Evolutionary conservation across 2,888 invertebrate species (phyloP), one percentile per base, ranked within the genome.

Genomic region (Eulithis testata): DNA sequence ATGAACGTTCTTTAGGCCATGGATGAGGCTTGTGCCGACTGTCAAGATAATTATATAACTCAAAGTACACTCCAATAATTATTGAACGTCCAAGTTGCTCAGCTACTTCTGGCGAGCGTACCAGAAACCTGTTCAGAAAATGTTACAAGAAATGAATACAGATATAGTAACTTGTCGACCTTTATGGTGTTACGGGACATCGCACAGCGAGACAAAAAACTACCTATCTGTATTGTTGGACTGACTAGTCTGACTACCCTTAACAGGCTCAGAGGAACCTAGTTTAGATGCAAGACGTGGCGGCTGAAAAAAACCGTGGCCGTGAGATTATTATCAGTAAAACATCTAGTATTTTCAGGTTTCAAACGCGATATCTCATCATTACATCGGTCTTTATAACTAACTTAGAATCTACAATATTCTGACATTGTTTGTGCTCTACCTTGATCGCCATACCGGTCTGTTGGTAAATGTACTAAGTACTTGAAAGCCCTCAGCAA

Each of bases 121-220:
- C 54, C 45, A 51, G 43, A 66, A 66, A 66, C 66, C 66, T 40
- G 66, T 66, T 66, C 62, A 63, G 59, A 62, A 66, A 59, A 66
- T 62, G 62, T 50, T 62, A 62, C 65, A 61, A 66, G 61, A 66
- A 62, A 62, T 50, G 49, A 61, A 65, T 57, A 57, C 62, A 63
- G 55, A 59, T 63, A 62, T 66, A 66, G 66, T 49, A 66, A 61
- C 61, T 54, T 57, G 66, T 55, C 66, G 66, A 62, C 66, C 59
- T 66, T 62, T 63, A 58, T 62, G 45, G 62, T 54, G 66, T 66
- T 66, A 62, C 55, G 62, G 62, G 65, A 56, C 65, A 65, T 65
- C 61, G 60, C 60, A 31, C 65, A 58, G 43, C 1, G 54, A 53
- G 54, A 49, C 49, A 54, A 65, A 65, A 66, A 59, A 12, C 36